Evolutionary conservation across 1,140 invertebrate species (phyloP), one percentile per base, ranked within the genome.

Genomic region (Drosophila insularis): DNA sequence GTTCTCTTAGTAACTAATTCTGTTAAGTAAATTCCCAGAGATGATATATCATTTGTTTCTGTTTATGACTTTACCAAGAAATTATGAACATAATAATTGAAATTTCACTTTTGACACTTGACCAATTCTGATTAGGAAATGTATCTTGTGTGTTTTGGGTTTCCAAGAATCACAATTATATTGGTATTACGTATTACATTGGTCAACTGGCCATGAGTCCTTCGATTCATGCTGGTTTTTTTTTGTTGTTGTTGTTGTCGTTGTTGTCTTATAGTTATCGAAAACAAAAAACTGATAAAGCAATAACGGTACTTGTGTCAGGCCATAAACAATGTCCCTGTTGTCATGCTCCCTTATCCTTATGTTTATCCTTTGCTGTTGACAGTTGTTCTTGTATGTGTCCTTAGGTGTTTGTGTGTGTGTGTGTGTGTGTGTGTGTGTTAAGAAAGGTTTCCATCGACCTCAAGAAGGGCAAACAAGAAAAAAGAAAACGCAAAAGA

Each of bases 241-340:
- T 27, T 5, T 27, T 27, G 23, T 27, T 4, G 3, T 27, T 27
- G 27, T 1, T 1, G 27, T 5, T 27, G 5, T 1, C 27, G 27
- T 27, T 27, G 27, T 6, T 27, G 56, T 19, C 21, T 27, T n/a
- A 63, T 46, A 11, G 60, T 31, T 58, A 64, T 53, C 50, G 43
- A 61, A 17, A 55, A 69, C 61, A 61, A 43, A 43, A 19, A 7
- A 62, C 59, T 78, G 71, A 78, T 78, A 78, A 78, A 70, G 63
- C 19, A 68, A 78, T 74, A 78, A 78, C 71, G 75, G 75, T 63
- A 71, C 71, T 54, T 70, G 58, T 74, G 63, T 60, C 66, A 74
- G 74, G 37, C 61, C 67, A 66, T 78, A 74, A 74, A 78, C 66
- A 78, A 74, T 67, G 66, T 31, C 39, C 27, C 50, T n/a, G 63